Evolutionary conservation across 2,888 invertebrate genomes (phyloP).

Genomic region (Myopa testacea): DNA sequence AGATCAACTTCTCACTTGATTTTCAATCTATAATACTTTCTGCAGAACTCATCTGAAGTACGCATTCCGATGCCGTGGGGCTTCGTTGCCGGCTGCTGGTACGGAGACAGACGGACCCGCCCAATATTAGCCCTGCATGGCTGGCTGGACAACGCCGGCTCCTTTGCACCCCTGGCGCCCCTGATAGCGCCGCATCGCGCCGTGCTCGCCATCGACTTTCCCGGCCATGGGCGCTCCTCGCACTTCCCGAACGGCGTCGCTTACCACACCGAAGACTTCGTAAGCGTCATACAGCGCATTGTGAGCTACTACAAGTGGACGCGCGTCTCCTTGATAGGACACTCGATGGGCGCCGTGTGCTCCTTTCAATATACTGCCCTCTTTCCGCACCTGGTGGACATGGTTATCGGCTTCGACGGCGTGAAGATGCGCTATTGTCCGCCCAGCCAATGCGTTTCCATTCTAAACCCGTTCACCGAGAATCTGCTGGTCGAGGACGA

Average conservation of each 20-base stretch:
- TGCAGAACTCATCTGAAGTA: slow-evolving; percentile 67
- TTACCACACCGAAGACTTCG: slow-evolving; percentile 60
- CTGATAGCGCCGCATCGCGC: slow-evolving; percentile 69
- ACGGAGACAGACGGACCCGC: slow-evolving; percentile 73
- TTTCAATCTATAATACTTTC: no score
- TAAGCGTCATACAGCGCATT: slow-evolving; percentile 70
- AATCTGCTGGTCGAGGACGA: slow-evolving; percentile 68
- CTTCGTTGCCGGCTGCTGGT: slow-evolving; percentile 75
- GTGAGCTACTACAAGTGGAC: slow-evolving; percentile 75
- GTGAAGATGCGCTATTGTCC: slow-evolving; percentile 43
- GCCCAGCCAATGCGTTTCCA: background rate
- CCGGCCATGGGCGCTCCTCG: slow-evolving; percentile 78
- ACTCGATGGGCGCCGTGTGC: slow-evolving; percentile 75
- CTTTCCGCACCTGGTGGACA: slow-evolving; percentile 64
- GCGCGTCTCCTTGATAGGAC: slow-evolving; percentile 75
- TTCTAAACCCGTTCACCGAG: slow-evolving; percentile 50
- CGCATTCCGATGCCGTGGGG: slow-evolving; percentile 76
- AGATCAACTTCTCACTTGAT: no score
- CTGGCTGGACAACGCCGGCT: slow-evolving; percentile 81
- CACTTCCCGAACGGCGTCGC: slow-evolving; percentile 73
- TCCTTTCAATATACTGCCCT: slow-evolving; percentile 72
- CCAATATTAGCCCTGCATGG: slow-evolving; percentile 80
- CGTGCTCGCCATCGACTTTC: slow-evolving; percentile 75
- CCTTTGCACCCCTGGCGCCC: slow-evolving; percentile 77
- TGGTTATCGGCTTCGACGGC: slow-evolving; percentile 58